Percentiles rank a stretch among this genome's conserved stretches.
Conservation (phyloP, 2,797 vertebrate genomes). For the Malurus splendens region DNA sequence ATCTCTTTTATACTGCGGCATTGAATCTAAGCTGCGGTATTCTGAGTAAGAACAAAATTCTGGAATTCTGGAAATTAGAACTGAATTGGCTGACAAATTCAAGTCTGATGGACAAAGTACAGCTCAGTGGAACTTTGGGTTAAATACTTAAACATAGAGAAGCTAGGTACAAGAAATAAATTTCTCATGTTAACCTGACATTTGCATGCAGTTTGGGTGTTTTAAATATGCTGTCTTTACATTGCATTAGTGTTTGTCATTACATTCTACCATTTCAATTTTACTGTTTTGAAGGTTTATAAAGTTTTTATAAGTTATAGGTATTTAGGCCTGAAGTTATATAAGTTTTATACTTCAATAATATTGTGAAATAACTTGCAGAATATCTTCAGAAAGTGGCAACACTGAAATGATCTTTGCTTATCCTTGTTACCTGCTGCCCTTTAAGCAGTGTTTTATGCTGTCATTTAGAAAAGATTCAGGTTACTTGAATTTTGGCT, state of each 20-base stretch:
- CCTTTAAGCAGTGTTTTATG: background rate
- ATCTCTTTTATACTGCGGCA: background rate
- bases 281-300: background rate
- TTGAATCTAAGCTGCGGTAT: background rate
- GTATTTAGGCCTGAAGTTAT: background rate
- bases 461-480: background rate
- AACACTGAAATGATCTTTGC: background rate
- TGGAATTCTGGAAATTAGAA: background rate
- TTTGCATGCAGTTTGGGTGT: background rate
- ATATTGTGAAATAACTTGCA: background rate
- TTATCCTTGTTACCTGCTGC: background rate
- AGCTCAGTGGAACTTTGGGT: background rate
- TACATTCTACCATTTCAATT: background rate
- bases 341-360: background rate
- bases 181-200: rapidly evolving
- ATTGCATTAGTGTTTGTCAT: background rate
- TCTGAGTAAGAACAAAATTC: background rate
- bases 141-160: background rate
- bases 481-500: background rate
- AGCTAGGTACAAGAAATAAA: background rate
- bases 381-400: background rate
- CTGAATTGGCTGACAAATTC: background rate
- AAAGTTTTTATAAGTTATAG: background rate
- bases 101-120: background rate
- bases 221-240: background rate